These are phyloP conservation scores for Macaria notata DNA, from an alignment of 2,888 invertebrate genomes.

Conservation along the genomic window DNA sequence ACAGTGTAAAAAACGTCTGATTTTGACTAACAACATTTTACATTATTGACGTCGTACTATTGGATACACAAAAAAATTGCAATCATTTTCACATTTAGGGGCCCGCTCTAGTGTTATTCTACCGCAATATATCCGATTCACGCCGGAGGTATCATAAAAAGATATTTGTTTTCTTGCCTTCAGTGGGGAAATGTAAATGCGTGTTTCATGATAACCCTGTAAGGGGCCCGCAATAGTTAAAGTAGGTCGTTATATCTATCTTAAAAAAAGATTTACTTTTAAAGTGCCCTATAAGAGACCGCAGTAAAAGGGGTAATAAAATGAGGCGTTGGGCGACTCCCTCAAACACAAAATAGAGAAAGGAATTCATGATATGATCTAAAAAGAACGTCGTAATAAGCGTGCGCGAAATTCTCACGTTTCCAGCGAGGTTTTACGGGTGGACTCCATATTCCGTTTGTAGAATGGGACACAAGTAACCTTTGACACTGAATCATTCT, in stretches of 20 bases:
- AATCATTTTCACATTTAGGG: background rate
- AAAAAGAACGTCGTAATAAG: conserved; percentile 5
- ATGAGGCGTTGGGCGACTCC: conserved; percentile 4
- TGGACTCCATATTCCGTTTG: background rate
- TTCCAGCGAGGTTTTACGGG: background rate
- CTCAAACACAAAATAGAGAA: conserved; percentile 10
- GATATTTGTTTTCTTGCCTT: conserved; percentile 11
- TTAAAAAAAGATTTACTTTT: conserved; percentile 10
- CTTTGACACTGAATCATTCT: no score
- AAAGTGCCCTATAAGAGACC: conserved; percentile 7
- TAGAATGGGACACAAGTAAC: background rate
- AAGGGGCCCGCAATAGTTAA: background rate
- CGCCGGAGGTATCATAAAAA: conserved; percentile 8
- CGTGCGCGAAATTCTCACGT: conserved; percentile 5
- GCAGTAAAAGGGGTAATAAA: conserved; percentile 10
- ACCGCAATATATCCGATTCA: conserved; percentile 1
- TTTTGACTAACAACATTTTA: no score
- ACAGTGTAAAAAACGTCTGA: no score
- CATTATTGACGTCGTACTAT: no score
- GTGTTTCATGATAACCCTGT: conserved; percentile 12
- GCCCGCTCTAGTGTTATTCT: background rate
- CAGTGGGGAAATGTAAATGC: conserved; percentile 7
- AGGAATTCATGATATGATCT: conserved; percentile 9
- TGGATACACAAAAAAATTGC: background rate
- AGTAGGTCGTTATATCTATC: conserved; percentile 9